Base-by-base conservation (phyloP, 2,113 vertebrate genomes). In the Periophthalmodon schlosseri region DNA sequence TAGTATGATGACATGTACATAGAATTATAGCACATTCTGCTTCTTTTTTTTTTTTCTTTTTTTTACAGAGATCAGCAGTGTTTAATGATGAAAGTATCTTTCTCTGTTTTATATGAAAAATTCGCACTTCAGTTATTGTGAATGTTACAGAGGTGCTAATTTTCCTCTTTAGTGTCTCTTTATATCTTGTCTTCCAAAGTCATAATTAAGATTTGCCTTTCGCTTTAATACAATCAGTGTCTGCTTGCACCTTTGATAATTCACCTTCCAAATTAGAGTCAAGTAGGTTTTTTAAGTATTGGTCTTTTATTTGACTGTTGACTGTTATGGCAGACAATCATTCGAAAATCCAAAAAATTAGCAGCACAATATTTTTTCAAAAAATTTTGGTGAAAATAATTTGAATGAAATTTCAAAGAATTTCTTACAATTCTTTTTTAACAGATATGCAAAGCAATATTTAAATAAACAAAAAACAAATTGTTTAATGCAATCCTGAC, bases 201-300 rank as follows among this genome's bases (percentile, higher is more conserved):
- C 75, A 80, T 84, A 61, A 86, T 90, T 84, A 75, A 67, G 69
- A 75, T 88, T 80, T 76, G 78, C 61, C 69, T 87, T 75, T 80
- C 86, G 71, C 81, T 87, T 76, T 72, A 82, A 69, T 88, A 84
- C 88, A 92, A 91, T 91, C 91, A 90, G 73, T 82, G 24, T 87
- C 72, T 90, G 66, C 82, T 69, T 76, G 74, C 85, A 88, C 81
- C 76, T 81, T 85, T 70, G 56, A 76, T 86, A 75, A 89, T 87
- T 84, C 72, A 79, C 70, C 81, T 79, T 83, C 84, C 61, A 73
- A 77, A 80, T 80, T 46, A 81, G 15, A 66, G 77, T 54, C 46
- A 56, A 76, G 67, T 57, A 39, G 66, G 24, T 65, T 74, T 52
- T 52, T 18, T 16, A 63, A 68, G 72, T 65, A 28, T 73, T 78